Evolutionary conservation across 2,888 invertebrate genomes (phyloP).

Genomic region (Chrysomela aeneicollis): DNA sequence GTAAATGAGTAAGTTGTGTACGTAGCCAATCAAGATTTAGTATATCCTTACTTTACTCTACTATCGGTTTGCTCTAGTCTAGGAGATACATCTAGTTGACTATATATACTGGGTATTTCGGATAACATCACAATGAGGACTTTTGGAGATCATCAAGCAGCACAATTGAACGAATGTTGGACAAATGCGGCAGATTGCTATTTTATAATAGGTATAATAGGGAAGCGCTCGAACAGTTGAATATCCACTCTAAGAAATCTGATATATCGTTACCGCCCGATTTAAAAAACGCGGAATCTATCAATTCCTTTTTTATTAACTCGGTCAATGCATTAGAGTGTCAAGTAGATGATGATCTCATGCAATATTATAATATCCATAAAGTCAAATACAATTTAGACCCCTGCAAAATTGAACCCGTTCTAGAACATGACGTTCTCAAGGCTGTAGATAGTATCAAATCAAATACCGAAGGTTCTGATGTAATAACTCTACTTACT

Average conservation of each 20-base stretch:
- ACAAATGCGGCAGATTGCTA: too few species aligned
- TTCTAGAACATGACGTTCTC: neutral
- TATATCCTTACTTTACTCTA: too few species aligned
- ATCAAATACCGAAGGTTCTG: neutral
- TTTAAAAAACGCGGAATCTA: neutral
- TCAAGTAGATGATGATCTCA: neutral
- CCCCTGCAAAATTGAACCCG: neutral
- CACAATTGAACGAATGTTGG: too few species aligned
- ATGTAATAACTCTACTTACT: slow-evolving; percentile 6
- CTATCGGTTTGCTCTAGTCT: too few species aligned
- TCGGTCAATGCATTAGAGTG: neutral
- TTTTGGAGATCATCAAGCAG: too few species aligned
- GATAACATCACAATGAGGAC: too few species aligned
- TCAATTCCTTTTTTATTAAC: neutral
- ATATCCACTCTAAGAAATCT: neutral
- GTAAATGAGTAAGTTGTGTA: too few species aligned
- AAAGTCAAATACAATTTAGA: neutral
- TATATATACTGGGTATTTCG: too few species aligned
- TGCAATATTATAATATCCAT: neutral
- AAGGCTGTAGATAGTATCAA: neutral
- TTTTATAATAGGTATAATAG: too few species aligned
- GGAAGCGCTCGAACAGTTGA: neutral
- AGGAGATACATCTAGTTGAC: too few species aligned
- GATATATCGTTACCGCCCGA: neutral
- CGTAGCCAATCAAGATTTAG: too few species aligned